These are phyloP conservation scores for Phylloscopus whistleri DNA, from an alignment of 2,113 vertebrate genomes.

Conservation along the genomic window DNA sequence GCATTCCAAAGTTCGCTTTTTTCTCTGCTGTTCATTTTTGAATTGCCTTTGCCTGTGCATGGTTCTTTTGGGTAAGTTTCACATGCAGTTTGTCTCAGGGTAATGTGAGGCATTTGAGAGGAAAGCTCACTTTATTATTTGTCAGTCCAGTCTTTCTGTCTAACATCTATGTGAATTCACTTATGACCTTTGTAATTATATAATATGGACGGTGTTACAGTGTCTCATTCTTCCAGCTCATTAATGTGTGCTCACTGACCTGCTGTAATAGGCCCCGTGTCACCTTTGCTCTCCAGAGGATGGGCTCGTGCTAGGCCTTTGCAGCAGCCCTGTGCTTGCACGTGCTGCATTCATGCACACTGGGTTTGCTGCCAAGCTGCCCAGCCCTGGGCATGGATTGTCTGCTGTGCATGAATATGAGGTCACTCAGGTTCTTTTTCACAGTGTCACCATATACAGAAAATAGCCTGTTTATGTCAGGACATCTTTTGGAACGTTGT, in stretches of 20 bases:
- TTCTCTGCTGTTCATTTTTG: not conserved
- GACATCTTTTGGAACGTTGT: not conserved
- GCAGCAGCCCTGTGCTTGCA: not conserved
- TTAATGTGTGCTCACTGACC: not conserved
- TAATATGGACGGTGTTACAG: not conserved
- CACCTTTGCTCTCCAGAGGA: not conserved
- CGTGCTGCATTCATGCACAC: not conserved
- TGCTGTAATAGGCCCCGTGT: not conserved
- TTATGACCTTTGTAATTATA: not conserved
- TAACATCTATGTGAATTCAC: not conserved
- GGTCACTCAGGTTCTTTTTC: not conserved
- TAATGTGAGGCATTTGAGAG: not conserved
- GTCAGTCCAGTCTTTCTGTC: not conserved
- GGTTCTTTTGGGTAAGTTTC: not conserved
- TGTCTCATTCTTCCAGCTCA: not conserved
- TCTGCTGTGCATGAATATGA: not conserved
- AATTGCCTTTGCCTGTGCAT: not conserved
- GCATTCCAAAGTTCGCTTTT: not conserved
- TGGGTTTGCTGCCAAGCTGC: not conserved
- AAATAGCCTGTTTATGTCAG: not conserved
- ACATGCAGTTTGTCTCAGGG: not conserved
- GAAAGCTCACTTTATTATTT: not conserved
- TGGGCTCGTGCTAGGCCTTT: not conserved
- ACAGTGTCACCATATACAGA: not conserved
- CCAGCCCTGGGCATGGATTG: not conserved